Evolutionary conservation across 2,113 vertebrate species (phyloP).

Genomic region (Larimichthys polyactis): DNA sequence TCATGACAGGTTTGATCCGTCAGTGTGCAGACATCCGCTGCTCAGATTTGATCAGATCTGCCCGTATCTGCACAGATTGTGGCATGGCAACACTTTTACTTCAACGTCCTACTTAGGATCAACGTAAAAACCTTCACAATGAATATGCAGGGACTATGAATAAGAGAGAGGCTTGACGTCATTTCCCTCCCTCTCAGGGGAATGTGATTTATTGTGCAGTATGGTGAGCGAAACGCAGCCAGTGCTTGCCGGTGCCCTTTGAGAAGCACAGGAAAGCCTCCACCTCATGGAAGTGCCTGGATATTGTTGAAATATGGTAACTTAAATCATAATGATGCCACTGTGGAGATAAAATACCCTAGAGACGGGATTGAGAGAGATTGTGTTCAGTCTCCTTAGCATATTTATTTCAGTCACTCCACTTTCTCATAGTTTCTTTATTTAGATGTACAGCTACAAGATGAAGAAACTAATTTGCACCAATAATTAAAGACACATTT

Average conservation of each 20-base stretch:
- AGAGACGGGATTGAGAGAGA: conserved; percentile 50
- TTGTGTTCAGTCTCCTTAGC: conserved; percentile 32
- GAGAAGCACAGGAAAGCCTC: conserved; percentile 52
- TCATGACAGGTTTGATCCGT: conserved; percentile 16
- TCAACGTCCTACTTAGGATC: conserved; percentile 19
- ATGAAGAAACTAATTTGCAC: background rate
- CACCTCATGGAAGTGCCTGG: conserved; percentile 22
- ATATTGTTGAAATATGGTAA: conserved; percentile 46
- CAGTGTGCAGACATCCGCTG: conserved; percentile 19
- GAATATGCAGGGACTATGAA: conserved; percentile 68
- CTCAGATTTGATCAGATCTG: conserved; percentile 15
- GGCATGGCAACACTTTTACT: conserved; percentile 26
- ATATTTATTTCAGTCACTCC: conserved; percentile 24
- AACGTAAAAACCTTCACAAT: conserved; percentile 58
- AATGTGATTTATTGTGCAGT: conserved; percentile 68
- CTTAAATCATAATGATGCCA: conserved; percentile 52
- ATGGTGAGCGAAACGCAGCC: conserved; percentile 56
- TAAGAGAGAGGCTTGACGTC: conserved; percentile 74
- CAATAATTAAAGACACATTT: background rate
- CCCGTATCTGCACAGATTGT: conserved; percentile 10
- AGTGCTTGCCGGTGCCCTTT: conserved; percentile 54
- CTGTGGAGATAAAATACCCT: conserved; percentile 50
- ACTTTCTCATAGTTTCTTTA: background rate
- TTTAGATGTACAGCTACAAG: background rate
- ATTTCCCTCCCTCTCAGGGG: conserved; percentile 65